These are phyloP conservation scores for Oscheius sp. DNA, from an alignment of 2,888 invertebrate species.

Conservation along the genomic window DNA sequence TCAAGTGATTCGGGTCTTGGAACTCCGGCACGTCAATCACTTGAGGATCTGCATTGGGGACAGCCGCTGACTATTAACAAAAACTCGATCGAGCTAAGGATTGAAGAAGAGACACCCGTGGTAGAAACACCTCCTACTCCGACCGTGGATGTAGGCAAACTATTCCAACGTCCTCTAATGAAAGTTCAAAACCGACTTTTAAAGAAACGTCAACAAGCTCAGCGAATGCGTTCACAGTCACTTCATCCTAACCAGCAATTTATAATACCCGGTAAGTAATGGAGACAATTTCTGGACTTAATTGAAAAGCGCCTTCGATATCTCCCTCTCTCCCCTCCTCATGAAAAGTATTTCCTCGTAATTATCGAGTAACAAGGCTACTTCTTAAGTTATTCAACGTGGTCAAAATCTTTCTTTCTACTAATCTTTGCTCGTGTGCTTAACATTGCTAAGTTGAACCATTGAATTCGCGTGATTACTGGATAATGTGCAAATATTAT, in stretches of 20 bases:
- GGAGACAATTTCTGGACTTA: background rate
- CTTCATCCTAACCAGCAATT: conserved; percentile 20
- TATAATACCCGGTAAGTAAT: conserved; percentile 16
- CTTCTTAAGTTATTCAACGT: conserved; percentile 2
- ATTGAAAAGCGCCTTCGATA: conserved; percentile 1
- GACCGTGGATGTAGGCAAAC: conserved; percentile 12
- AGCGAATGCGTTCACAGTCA: conserved; percentile 22
- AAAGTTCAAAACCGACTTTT: background rate
- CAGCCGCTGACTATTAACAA: background rate
- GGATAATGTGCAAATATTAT: background rate
- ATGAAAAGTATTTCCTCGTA: background rate
- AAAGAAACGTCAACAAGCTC: conserved; percentile 5
- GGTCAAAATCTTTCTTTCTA: background rate
- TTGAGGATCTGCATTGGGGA: conserved; percentile 23
- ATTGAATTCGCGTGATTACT: background rate
- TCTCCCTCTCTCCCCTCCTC: background rate
- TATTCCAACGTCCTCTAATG: conserved; percentile 18
- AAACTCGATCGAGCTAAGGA: background rate
- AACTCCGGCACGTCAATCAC: conserved; percentile 15
- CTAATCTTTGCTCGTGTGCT: background rate
- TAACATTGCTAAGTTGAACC: background rate
- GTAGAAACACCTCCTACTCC: conserved; percentile 14
- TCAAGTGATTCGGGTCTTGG: conserved; percentile 20
- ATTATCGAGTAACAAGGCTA: background rate
- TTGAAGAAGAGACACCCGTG: background rate